phyloP scores from a whole-genome alignment of 2,797 vertebrate genomes.

The Anisognathus igniventris region DNA sequence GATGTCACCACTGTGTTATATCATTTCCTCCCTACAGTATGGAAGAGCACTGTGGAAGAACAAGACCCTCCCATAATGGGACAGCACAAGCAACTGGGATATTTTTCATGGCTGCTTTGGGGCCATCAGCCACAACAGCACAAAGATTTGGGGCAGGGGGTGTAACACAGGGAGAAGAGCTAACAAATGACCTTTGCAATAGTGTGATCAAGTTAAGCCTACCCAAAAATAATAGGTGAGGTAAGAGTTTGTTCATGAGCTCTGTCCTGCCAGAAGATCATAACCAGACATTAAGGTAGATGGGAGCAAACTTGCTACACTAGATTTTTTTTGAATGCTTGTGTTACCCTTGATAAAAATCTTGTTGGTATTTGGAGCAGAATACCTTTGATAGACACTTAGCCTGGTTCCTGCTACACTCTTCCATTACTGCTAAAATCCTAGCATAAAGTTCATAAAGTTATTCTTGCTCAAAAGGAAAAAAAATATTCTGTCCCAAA shows the following conservation, averaged over 20 bases:
- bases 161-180: not conserved
- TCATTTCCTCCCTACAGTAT: slow-evolving; percentile 13
- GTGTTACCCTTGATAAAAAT: slow-evolving; percentile 26
- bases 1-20: not conserved
- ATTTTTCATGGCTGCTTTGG: not conserved
- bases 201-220: not conserved
- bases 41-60: not conserved
- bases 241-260: not conserved
- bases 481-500: not conserved
- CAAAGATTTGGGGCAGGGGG: not conserved
- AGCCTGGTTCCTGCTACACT: not conserved
- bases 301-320: slow-evolving; percentile 34
- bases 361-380: slow-evolving; percentile 16
- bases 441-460: not conserved
- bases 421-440: not conserved
- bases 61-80: not conserved
- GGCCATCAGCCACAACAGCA: not conserved
- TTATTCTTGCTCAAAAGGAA: not conserved
- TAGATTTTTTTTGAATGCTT: slow-evolving; percentile 33
- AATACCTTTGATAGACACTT: not conserved
- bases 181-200: not conserved
- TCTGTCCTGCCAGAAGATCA: not conserved
- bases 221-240: not conserved
- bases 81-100: not conserved
- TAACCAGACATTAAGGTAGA: not conserved